Conservation (phyloP, 2,113 vertebrate species). For the Colossoma macropomum region DNA sequence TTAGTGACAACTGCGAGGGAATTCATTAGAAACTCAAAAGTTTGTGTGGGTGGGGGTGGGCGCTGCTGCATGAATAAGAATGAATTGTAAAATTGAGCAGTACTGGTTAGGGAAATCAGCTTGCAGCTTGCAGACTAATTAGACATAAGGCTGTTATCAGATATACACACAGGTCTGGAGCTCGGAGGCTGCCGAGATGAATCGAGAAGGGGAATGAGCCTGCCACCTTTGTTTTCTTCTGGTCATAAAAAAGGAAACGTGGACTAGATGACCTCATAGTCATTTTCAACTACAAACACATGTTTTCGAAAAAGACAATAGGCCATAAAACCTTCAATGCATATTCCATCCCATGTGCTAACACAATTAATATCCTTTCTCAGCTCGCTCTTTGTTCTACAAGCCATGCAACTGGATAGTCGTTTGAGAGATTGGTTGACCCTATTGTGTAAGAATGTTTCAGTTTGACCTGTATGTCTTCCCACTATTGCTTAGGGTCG, state of each 20-base stretch:
- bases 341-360: constrained; percentile 57
- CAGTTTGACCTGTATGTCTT: constrained; percentile 23
- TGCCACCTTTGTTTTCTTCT: constrained; percentile 65
- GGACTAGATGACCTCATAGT: constrained; percentile 58
- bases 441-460: constrained; percentile 10
- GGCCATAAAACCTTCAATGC: constrained; percentile 64
- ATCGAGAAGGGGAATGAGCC: constrained; percentile 24
- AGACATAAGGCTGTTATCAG: constrained; percentile 56
- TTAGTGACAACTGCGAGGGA: constrained; percentile 42
- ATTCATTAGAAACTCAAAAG: constrained; percentile 30
- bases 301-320: constrained; percentile 63
- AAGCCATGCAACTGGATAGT: constrained; percentile 38
- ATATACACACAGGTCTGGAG: constrained; percentile 53
- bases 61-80: constrained; percentile 19
- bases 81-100: constrained; percentile 57
- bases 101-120: constrained; percentile 67
- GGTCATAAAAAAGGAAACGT: constrained; percentile 53
- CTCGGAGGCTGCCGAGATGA: constrained; percentile 33
- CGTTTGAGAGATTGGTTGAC: background rate
- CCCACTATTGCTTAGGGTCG: constrained; percentile 23
- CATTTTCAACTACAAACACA: constrained; percentile 54
- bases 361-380: constrained; percentile 54
- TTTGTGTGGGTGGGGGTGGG: constrained; percentile 7
- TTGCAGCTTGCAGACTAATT: constrained; percentile 57
- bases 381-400: constrained; percentile 51